A percentile compares a stretch with the other conserved stretches of the same genome.
phyloP scores from a whole-genome alignment of 2,113 vertebrate genomes.

The Petrocephalus zakoni region DNA sequence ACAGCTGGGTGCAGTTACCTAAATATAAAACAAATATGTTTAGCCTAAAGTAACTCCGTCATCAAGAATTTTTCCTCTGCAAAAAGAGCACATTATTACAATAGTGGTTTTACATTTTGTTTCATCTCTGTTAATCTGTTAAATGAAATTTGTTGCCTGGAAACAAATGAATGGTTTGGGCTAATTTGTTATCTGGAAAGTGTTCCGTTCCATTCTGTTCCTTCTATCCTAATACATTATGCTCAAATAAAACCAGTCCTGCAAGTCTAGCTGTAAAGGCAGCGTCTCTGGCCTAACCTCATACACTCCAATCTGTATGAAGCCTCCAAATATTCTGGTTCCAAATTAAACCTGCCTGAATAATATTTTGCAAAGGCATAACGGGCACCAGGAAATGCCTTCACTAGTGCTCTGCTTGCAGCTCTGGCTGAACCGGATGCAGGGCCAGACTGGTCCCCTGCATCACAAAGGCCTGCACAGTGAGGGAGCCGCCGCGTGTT shows the following conservation, averaged over 20 bases:
- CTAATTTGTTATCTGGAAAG: neutral
- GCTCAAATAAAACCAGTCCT: neutral
- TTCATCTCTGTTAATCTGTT: neutral
- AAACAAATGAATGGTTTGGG: neutral
- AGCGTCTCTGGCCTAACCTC: neutral
- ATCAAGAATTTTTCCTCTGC: neutral
- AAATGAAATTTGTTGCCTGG: neutral
- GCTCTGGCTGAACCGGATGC: neutral
- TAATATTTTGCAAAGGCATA: neutral
- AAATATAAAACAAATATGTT: neutral
- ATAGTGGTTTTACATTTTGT: neutral
- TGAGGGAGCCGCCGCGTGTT: neutral
- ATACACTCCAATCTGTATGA: neutral
- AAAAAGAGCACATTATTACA: neutral
- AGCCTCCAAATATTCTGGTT: neutral
- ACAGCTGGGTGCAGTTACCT: neutral
- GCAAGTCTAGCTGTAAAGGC: neutral
- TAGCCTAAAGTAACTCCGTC: neutral
- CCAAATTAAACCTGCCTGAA: neutral
- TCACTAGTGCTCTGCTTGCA: neutral
- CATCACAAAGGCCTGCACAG: neutral
- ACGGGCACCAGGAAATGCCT: neutral
- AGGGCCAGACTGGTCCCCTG: neutral
- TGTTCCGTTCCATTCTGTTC: neutral
- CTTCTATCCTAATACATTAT: neutral